These are phyloP conservation scores for Alauda arvensis DNA, from an alignment of 2,797 vertebrate genomes.

Conservation along the genomic window DNA sequence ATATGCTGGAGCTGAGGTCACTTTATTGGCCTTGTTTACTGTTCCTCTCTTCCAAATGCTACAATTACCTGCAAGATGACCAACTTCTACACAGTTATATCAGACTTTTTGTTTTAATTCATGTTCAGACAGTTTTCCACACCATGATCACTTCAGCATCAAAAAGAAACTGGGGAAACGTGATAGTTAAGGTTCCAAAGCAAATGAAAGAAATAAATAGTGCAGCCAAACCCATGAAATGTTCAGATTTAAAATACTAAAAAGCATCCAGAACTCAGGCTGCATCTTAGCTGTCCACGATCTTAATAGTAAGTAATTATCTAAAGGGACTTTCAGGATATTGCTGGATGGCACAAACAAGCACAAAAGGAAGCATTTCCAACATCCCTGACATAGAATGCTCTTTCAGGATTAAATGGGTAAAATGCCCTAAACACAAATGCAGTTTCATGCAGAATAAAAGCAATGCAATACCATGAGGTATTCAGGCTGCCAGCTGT, in stretches of 20 bases:
- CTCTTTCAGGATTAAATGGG: background rate
- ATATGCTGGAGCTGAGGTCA: background rate
- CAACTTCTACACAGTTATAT: background rate
- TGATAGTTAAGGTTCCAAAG: background rate
- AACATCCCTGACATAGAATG: background rate
- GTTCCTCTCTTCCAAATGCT: background rate
- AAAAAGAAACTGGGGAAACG: background rate
- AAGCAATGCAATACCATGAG: background rate
- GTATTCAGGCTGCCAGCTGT: background rate
- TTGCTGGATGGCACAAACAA: background rate
- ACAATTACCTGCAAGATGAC: background rate
- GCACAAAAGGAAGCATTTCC: background rate
- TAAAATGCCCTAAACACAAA: background rate
- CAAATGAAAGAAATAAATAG: background rate
- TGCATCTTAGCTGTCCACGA: background rate
- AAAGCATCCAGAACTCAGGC: background rate
- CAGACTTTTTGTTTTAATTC: background rate
- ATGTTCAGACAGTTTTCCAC: background rate
- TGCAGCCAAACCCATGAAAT: background rate
- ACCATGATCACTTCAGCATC: background rate
- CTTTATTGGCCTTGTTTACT: background rate
- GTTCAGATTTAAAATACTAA: background rate
- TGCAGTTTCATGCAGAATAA: background rate
- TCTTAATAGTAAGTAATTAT: background rate
- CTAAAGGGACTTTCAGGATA: background rate